These are phyloP conservation scores for Priocnemis perturbator DNA, from an alignment of 2,888 invertebrate genomes.

Conservation along the genomic window DNA sequence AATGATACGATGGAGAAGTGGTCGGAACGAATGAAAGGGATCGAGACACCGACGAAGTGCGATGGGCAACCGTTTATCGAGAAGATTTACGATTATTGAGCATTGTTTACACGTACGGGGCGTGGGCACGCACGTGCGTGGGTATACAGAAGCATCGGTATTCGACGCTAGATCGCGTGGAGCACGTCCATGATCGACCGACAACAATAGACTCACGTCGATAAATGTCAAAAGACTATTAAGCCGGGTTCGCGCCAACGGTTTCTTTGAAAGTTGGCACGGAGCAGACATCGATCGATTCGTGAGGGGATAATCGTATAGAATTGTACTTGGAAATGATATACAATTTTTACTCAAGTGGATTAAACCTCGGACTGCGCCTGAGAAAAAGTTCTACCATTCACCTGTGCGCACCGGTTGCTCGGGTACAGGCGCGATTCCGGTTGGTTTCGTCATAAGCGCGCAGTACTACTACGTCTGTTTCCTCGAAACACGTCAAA, in stretches of 20 bases:
- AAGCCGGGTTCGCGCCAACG: not conserved
- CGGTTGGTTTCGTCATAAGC: not conserved
- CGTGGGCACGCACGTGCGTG: constrained; percentile 37
- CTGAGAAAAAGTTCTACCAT: constrained; percentile 29
- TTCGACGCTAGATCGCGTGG: constrained; percentile 31
- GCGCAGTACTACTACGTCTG: no score
- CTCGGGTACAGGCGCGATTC: constrained; percentile 30
- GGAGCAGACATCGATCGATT: no score
- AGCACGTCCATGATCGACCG: constrained; percentile 33
- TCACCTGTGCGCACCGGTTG: constrained; percentile 23
- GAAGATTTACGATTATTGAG: constrained; percentile 48
- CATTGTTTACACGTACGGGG: constrained; percentile 51
- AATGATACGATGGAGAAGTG: no score
- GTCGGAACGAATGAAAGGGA: constrained; percentile 23
- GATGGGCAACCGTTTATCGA: constrained; percentile 22
- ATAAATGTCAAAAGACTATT: constrained; percentile 1
- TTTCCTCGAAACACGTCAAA: no score
- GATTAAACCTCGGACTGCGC: constrained; percentile 15
- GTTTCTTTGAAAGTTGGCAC: no score
- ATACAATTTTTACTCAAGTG: not conserved
- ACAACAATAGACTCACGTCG: constrained; percentile 26
- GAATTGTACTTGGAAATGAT: not conserved
- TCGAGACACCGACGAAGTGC: constrained; percentile 21
- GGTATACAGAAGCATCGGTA: constrained; percentile 36
- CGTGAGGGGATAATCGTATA: not conserved